Evolutionary conservation across 2,113 vertebrate genomes (phyloP).

Genomic region (Apteryx owenii): DNA sequence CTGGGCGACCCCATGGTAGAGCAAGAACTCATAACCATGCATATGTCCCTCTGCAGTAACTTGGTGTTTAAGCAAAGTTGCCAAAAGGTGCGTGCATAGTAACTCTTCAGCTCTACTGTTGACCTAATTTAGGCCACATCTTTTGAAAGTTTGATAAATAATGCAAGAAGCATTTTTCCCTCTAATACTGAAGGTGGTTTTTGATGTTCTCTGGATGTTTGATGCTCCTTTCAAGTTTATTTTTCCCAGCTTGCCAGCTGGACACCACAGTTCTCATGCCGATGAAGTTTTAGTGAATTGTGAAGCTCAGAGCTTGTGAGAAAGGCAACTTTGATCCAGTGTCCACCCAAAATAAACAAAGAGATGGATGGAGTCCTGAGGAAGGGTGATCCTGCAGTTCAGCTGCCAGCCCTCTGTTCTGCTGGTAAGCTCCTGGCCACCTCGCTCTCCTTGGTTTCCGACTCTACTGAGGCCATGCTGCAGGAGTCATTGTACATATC

Average conservation of each 20-base stretch:
- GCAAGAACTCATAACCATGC: neutral
- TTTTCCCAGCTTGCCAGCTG: conserved; percentile 1
- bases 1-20: neutral
- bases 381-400: conserved; percentile 41
- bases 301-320: conserved; percentile 51
- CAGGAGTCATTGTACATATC: conserved; percentile 84
- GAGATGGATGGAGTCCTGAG: conserved; percentile 55
- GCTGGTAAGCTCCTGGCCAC: conserved; percentile 72
- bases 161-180: conserved; percentile 25
- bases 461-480: conserved; percentile 78
- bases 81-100: conserved; percentile 60
- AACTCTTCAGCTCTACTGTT: conserved; percentile 36
- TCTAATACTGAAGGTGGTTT: conserved; percentile 25
- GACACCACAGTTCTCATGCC: conserved; percentile 1
- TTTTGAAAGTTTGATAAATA: conserved; percentile 39
- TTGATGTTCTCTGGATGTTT: conserved; percentile 23
- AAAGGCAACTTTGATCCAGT: conserved; percentile 65
- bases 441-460: conserved; percentile 76
- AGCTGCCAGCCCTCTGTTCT: conserved; percentile 80
- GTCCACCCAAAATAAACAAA: conserved; percentile 26
- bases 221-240: conserved; percentile 30
- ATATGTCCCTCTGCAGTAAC: conserved; percentile 11
- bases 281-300: conserved; percentile 39
- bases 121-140: conserved; percentile 75
- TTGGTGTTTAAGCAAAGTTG: conserved; percentile 11